phyloP scores from a whole-genome alignment of 37 sponge, comb jelly and placozoan genomes.

The Tethya wilhelma region DNA sequence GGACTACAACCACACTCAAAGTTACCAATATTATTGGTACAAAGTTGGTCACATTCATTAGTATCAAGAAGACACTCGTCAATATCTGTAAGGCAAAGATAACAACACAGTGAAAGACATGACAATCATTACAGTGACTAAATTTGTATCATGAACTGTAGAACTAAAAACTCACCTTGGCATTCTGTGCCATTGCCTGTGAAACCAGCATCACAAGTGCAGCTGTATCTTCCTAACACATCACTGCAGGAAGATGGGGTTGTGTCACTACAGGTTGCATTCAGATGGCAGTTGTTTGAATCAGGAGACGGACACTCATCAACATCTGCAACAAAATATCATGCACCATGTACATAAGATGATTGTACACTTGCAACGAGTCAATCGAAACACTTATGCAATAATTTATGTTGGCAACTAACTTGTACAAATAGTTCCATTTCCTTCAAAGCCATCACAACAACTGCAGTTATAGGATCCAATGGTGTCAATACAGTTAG shows the following conservation, averaged over 20 bases:
- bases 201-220: slow-evolving; percentile 45
- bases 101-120: not conserved
- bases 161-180: not conserved
- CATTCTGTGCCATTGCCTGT: slow-evolving; percentile 25
- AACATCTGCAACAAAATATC: slow-evolving; percentile 14
- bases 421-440: slow-evolving; percentile 15
- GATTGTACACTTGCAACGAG: not conserved
- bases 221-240: slow-evolving; percentile 37
- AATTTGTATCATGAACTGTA: not conserved
- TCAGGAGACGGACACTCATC: slow-evolving; percentile 36
- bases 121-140: not conserved
- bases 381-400: not conserved
- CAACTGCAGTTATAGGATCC: slow-evolving; percentile 24
- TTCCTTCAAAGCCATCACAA: slow-evolving; percentile 8
- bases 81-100: slow-evolving; percentile 39
- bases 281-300: slow-evolving; percentile 1
- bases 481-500: not conserved
- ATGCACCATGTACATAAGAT: too few relatives aligned
- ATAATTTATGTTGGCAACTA: not conserved
- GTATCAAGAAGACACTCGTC: slow-evolving; percentile 50
- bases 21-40: slow-evolving; percentile 9
- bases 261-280: slow-evolving; percentile 35
- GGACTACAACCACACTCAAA: slow-evolving; percentile 11
- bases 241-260: too few relatives aligned
- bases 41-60: slow-evolving; percentile 25